A percentile compares a stretch with the other conserved stretches of the same genome.
Evolutionary conservation across 2,888 invertebrate genomes (phyloP).

Genomic region (Drosophila flavopinicola): DNA sequence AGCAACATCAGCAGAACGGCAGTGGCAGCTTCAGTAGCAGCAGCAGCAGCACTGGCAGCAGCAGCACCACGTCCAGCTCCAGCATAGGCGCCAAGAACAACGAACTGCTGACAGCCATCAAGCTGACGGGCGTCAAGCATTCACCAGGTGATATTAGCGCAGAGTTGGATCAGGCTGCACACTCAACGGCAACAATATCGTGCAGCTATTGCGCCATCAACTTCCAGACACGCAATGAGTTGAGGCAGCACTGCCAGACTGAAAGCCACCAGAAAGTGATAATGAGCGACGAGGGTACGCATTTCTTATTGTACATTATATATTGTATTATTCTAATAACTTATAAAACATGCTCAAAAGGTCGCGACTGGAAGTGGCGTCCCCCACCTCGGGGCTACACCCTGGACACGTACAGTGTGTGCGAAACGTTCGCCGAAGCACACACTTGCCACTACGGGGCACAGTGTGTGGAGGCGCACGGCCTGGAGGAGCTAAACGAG

Average conservation of each 20-base stretch:
- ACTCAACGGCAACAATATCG: constrained; percentile 72
- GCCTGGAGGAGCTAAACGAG: constrained; percentile 88
- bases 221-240: constrained; percentile 85
- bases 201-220: constrained; percentile 87
- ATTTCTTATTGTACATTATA: background rate
- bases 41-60: constrained; percentile 76
- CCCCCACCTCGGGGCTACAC: constrained; percentile 89
- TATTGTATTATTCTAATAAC: background rate
- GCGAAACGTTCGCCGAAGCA: constrained; percentile 86
- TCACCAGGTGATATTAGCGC: constrained; percentile 31
- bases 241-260: constrained; percentile 87
- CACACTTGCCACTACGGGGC: constrained; percentile 88
- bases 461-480: constrained; percentile 91
- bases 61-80: constrained; percentile 64
- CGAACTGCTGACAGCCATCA: constrained; percentile 80
- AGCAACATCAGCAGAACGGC: constrained; percentile 57
- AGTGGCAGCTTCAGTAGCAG: constrained; percentile 60
- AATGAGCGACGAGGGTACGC: constrained; percentile 88
- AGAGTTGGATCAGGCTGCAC: constrained; percentile 39
- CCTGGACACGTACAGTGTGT: constrained; percentile 87
- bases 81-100: constrained; percentile 68
- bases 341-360: constrained; percentile 50
- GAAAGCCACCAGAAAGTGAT: constrained; percentile 88
- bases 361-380: constrained; percentile 88
- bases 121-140: constrained; percentile 75